Base-by-base conservation (phyloP, 2,797 vertebrate genomes). In the Parauchenoglanis ngamensis region DNA sequence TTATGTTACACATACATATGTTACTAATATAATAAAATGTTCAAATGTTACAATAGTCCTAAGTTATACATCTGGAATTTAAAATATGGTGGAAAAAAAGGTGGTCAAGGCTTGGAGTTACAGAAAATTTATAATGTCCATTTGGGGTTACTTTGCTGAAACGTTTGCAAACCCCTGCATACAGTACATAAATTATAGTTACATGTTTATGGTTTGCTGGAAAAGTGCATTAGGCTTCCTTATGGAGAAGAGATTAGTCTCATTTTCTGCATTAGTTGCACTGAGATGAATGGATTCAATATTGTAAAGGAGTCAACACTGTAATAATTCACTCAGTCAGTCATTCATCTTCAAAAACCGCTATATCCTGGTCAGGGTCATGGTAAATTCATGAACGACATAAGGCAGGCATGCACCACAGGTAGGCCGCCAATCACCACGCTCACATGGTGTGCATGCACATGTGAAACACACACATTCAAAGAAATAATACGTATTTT, bases 401-500 rank as follows among this genome's bases (percentile, higher is more conserved):
- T 61, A 44, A 80, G 56, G 4, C 31, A 61, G 11, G 21, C 25
- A 59, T 44, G 7, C 4, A 57, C 17, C 7, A 10, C 1, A 8
- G 28, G 21, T 35, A 19, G 56, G 11, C 44, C 3, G 0, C 77
- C 11, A 23, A 21, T 23, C 77, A 59, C 7, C 21, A 35, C 40
- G 76, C 54, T 76, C 73, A 78, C n/a, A 56, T 40, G 35, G 35
- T 40, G 35, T 40, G 35, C 54, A 35, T 49, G 6, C 54, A 84
- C 78, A 76, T 5, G 35, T 40, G 35, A 40, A 40, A 25, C 52
- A 31, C 19, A 57, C 21, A 40, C 78, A 44, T 44, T 61, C 56
- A n/a, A 35, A 44, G 35, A 56, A 78, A 17, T 78, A 57, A 54
- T 19, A 44, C 72, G 57, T 86, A 76, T 81, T 86, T 87, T 86